Evolutionary conservation across 1,140 invertebrate species (phyloP).

Genomic region (Drosophila sp.): DNA sequence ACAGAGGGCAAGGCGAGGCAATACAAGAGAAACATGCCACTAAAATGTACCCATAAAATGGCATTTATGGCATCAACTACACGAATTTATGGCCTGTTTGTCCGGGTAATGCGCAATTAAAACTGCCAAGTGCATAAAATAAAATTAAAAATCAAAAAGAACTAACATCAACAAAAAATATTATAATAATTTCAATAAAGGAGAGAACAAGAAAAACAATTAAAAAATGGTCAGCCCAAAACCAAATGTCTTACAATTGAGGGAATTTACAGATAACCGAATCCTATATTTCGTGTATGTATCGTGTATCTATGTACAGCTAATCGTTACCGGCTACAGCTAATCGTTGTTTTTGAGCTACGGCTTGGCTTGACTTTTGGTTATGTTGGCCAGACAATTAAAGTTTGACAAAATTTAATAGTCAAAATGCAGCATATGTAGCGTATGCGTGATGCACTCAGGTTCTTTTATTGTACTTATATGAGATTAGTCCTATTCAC

Average conservation of each 20-base stretch:
- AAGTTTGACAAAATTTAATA: neutral
- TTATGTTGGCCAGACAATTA: neutral
- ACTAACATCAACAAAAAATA: neutral
- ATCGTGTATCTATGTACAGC: too few relatives aligned
- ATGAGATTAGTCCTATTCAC: slow-evolving; percentile 34
- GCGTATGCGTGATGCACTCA: slow-evolving; percentile 33
- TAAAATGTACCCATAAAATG: slow-evolving; percentile 75
- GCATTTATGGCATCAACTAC: slow-evolving; percentile 73
- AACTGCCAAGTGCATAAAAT: slow-evolving; percentile 75
- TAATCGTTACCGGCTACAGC: too few relatives aligned
- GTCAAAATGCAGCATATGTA: neutral
- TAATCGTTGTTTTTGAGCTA: too few relatives aligned
- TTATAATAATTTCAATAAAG: slow-evolving; percentile 32
- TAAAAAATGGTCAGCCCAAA: slow-evolving; percentile 1
- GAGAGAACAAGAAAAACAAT: slow-evolving; percentile 17
- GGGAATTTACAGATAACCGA: neutral
- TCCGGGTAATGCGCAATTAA: slow-evolving; percentile 70
- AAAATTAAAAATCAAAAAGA: slow-evolving; percentile 39
- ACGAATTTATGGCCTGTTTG: slow-evolving; percentile 71
- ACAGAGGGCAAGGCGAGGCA: slow-evolving; percentile 7
- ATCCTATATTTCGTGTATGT: neutral
- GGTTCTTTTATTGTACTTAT: neutral
- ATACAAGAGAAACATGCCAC: slow-evolving; percentile 51
- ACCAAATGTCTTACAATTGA: neutral
- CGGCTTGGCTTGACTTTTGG: neutral